Evolutionary conservation across 2,888 invertebrate genomes (phyloP).

Genomic region (Drosophila kokeensis): DNA sequence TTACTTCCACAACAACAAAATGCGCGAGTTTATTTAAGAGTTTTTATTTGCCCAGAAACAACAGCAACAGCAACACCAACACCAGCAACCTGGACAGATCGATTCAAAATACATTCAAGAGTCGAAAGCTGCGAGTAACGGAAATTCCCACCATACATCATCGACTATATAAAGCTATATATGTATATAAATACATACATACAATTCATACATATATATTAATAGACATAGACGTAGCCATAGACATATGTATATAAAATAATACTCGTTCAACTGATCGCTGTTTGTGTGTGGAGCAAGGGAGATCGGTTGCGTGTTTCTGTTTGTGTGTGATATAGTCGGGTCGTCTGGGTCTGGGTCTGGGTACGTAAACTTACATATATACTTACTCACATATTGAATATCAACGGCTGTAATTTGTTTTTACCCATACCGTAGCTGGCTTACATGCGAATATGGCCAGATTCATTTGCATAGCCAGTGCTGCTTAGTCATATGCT

Average conservation of each 20-base stretch:
- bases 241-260: conserved; percentile 1
- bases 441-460: conserved; percentile 56
- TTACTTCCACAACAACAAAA: conserved; percentile 74
- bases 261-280: conserved; percentile 12
- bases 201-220: neutral
- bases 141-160: conserved; percentile 78
- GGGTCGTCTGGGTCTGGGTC: conserved; percentile 26
- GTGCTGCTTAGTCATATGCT: conserved; percentile 60
- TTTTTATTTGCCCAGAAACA: conserved; percentile 20
- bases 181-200: neutral
- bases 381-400: conserved; percentile 35
- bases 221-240: neutral
- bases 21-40: conserved; percentile 15
- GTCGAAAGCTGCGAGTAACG: conserved; percentile 55
- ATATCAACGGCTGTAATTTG: conserved; percentile 50
- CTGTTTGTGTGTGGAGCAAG: conserved; percentile 17
- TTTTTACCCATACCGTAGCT: conserved; percentile 43
- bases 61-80: conserved; percentile 4
- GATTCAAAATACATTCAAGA: conserved; percentile 35
- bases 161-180: conserved; percentile 58
- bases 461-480: conserved; percentile 61
- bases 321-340: conserved; percentile 28
- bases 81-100: conserved; percentile 12
- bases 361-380: conserved; percentile 31
- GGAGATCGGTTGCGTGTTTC: conserved; percentile 11